Evolutionary conservation across 2,113 vertebrate species (phyloP).

Genomic region (Stegostoma tigrinum): DNA sequence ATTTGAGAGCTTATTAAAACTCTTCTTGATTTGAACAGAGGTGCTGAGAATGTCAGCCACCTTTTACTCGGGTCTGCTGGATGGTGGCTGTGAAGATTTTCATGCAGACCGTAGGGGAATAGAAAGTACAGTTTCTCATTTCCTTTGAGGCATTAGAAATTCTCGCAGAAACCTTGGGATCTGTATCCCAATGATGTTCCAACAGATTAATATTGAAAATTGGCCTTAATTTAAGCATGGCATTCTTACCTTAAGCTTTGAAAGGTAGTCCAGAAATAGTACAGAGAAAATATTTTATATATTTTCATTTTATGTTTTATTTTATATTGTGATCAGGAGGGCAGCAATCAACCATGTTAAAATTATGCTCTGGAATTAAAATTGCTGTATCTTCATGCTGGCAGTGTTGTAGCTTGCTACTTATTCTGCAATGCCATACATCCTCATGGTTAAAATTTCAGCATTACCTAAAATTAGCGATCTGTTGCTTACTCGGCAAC

Average conservation of each 20-base stretch:
- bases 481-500: background rate
- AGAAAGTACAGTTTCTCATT: background rate
- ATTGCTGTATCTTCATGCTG: background rate
- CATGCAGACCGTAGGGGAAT: background rate
- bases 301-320: too few species aligned
- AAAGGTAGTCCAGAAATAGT: background rate
- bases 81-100: background rate
- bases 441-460: background rate
- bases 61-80: background rate
- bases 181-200: background rate
- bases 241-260: background rate
- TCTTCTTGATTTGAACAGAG: background rate
- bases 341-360: background rate
- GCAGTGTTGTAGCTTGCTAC: background rate
- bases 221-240: background rate
- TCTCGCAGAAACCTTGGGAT: background rate
- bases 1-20: background rate
- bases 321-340: background rate
- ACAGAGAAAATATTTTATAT: background rate
- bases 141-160: background rate
- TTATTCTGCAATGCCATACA: background rate
- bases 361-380: background rate
- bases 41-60: background rate
- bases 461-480: background rate
- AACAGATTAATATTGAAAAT: background rate